Conservation (phyloP, 2,113 vertebrate species). For the Heloderma charlesbogerti region DNA sequence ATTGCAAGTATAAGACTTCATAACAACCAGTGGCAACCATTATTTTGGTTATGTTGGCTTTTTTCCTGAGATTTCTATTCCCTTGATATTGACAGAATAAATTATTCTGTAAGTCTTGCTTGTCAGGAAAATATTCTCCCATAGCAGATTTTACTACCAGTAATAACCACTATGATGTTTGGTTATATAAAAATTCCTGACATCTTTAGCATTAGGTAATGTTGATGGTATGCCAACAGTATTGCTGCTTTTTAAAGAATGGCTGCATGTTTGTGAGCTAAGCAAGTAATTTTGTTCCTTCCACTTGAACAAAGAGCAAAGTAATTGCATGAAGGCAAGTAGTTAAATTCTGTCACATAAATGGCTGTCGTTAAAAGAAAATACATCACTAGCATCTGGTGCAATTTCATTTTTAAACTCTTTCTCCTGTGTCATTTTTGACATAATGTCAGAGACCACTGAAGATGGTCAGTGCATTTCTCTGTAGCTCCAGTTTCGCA, state of each 20-base stretch:
- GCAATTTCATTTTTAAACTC: constrained; percentile 1
- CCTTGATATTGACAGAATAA: not conserved
- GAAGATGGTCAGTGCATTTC: not conserved
- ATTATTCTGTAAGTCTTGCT: not conserved
- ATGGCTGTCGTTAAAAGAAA: not conserved
- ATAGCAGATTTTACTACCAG: not conserved
- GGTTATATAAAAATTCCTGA: constrained; percentile 10
- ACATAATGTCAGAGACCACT: constrained; percentile 5
- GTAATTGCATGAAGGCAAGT: constrained; percentile 17
- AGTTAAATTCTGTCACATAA: constrained; percentile 27
- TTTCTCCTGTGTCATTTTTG: constrained; percentile 3
- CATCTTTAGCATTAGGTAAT: constrained; percentile 25
- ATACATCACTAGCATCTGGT: not conserved
- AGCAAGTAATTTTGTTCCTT: constrained; percentile 13
- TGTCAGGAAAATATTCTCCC: not conserved
- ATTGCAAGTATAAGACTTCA: not conserved
- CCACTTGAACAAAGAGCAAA: not conserved
- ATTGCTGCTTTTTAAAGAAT: not conserved
- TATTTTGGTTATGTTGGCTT: not conserved
- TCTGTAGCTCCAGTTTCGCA: not conserved
- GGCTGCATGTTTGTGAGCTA: not conserved
- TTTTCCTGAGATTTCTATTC: not conserved
- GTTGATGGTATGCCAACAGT: not conserved
- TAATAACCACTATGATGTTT: constrained; percentile 4
- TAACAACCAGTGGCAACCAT: not conserved